Evolutionary conservation across 2,797 vertebrate genomes (phyloP).

Genomic region (Xiphophorus birchmanni): DNA sequence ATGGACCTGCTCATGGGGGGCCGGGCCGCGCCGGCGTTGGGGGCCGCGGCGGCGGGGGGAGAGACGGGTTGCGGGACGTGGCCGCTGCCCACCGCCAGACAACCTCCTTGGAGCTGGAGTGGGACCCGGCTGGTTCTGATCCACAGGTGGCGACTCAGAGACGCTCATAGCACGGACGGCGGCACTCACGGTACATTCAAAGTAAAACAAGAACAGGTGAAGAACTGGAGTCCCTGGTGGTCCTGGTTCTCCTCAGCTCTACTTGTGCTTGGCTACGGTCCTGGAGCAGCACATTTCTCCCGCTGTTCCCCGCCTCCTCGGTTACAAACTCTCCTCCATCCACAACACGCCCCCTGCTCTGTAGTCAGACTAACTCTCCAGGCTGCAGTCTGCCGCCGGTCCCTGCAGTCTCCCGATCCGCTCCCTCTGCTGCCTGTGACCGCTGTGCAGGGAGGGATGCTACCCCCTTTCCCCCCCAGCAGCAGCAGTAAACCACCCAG

Average conservation of each 20-base stretch:
- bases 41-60: constrained; percentile 13
- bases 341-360: constrained; percentile 42
- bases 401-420: constrained; percentile 39
- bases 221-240: constrained; percentile 71
- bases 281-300: constrained; percentile 58
- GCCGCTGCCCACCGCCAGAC: constrained; percentile 43
- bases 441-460: constrained; percentile 69
- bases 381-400: constrained; percentile 46
- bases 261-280: constrained; percentile 51
- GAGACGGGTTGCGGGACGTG: constrained; percentile 14
- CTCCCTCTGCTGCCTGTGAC: constrained; percentile 55
- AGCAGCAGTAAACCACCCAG: constrained; percentile 61
- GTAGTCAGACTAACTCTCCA: constrained; percentile 46
- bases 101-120: constrained; percentile 40
- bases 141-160: constrained; percentile 64
- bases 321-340: constrained; percentile 49
- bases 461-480: constrained; percentile 40
- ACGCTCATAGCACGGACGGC: constrained; percentile 27
- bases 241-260: constrained; percentile 61
- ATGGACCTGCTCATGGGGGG: constrained; percentile 92
- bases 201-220: constrained; percentile 10
- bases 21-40: constrained; percentile 60
- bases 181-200: too few species aligned
- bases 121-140: constrained; percentile 73
- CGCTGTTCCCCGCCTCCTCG: constrained; percentile 39